Conservation (phyloP, 2,888 invertebrate genomes). For the Leuctra nigra region DNA sequence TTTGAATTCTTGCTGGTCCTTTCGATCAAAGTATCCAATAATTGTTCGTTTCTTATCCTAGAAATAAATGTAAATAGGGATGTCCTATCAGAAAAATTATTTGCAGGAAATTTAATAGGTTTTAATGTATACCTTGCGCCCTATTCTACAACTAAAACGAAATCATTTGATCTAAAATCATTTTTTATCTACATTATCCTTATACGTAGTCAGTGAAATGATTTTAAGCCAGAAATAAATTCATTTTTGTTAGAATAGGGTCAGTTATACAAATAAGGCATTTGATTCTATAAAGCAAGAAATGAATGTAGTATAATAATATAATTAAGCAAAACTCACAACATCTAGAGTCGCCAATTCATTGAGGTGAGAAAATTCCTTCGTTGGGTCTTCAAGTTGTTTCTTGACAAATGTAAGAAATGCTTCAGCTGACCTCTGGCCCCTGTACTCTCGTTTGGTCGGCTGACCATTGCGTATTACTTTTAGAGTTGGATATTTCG, state of each 20-base stretch:
- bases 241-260: neutral
- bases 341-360: conserved; percentile 67
- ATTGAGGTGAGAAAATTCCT: conserved; percentile 64
- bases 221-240: neutral
- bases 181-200: too few species aligned
- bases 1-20: conserved; percentile 74
- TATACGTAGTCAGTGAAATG: too few species aligned
- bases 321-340: conserved; percentile 31
- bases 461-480: conserved; percentile 84
- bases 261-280: too few species aligned
- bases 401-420: conserved; percentile 82
- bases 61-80: too few species aligned
- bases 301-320: conserved; percentile 7
- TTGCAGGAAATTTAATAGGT: too few species aligned
- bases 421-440: conserved; percentile 82
- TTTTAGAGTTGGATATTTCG: conserved; percentile 98
- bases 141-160: too few species aligned
- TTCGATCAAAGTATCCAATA: conserved; percentile 82
- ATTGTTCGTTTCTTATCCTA: conserved; percentile 62
- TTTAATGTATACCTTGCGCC: too few species aligned
- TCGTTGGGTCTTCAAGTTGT: conserved; percentile 79
- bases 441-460: conserved; percentile 87
- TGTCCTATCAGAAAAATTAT: too few species aligned
- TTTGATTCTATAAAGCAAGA: too few species aligned
- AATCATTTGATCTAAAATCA: too few species aligned